phyloP scores from a whole-genome alignment of 1,140 invertebrate genomes.

The Rhagoletis pomonella region DNA sequence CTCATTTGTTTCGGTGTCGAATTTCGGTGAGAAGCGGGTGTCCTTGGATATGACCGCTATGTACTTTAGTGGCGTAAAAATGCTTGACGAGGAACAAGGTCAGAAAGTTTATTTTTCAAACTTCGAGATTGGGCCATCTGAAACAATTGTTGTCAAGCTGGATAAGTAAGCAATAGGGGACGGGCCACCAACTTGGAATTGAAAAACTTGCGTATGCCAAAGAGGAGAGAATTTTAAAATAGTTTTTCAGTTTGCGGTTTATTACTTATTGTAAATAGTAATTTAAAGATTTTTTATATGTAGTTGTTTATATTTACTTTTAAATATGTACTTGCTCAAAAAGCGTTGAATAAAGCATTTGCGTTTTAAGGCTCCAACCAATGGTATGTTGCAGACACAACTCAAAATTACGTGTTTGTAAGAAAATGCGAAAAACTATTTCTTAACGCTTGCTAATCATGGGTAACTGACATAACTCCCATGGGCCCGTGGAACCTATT shows the following conservation, averaged over 20 bases:
- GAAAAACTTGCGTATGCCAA: neutral
- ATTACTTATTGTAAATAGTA: slow-evolving; percentile 13
- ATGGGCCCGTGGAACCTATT: no score
- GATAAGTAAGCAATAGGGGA: slow-evolving; percentile 77
- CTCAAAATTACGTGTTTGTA: no score
- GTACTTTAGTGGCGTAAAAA: slow-evolving; percentile 84
- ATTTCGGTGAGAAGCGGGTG: slow-evolving; percentile 78
- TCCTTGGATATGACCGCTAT: slow-evolving; percentile 82
- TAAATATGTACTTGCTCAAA: slow-evolving; percentile 2
- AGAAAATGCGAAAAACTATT: no score
- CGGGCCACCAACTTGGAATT: neutral
- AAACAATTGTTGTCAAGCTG: slow-evolving; percentile 81
- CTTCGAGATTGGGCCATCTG: slow-evolving; percentile 78
- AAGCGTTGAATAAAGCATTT: neutral
- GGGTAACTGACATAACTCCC: no score
- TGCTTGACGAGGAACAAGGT: slow-evolving; percentile 77
- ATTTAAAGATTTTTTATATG: neutral
- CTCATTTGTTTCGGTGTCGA: slow-evolving; percentile 83
- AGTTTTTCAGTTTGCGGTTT: neutral
- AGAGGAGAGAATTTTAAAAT: neutral
- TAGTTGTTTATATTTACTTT: neutral
- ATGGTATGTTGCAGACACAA: no score
- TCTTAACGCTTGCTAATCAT: no score
- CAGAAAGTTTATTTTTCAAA: slow-evolving; percentile 81
- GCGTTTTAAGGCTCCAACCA: neutral